phyloP scores from a whole-genome alignment of 2,113 vertebrate genomes.

The Tupaia chinensis region DNA sequence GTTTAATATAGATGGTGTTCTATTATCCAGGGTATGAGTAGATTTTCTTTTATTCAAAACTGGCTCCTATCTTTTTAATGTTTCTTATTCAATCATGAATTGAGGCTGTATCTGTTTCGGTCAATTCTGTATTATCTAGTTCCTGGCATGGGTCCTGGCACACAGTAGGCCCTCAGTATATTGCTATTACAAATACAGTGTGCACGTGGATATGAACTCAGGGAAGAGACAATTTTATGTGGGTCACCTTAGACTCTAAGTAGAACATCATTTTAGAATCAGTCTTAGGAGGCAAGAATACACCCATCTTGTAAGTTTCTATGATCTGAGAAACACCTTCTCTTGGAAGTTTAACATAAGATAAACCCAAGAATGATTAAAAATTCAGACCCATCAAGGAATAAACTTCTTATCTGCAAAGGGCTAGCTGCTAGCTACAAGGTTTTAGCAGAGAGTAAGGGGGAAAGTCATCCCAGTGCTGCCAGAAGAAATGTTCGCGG shows the following conservation, averaged over 20 bases:
- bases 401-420: not conserved
- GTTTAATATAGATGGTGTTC: not conserved
- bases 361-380: not conserved
- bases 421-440: not conserved
- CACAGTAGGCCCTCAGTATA: not conserved
- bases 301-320: not conserved
- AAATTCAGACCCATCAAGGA: not conserved
- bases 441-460: not conserved
- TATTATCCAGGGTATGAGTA: not conserved
- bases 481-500: not conserved
- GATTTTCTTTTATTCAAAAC: constrained; percentile 17
- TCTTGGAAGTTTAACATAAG: not conserved
- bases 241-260: not conserved
- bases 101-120: not conserved
- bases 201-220: not conserved
- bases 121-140: not conserved
- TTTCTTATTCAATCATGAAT: constrained; percentile 16
- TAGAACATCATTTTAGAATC: constrained; percentile 2
- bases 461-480: not conserved
- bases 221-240: constrained; percentile 22
- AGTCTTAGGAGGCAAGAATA: not conserved
- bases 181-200: not conserved
- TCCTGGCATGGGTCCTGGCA: not conserved
- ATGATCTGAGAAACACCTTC: constrained; percentile 20
- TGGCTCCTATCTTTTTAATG: not conserved